A percentile compares a stretch with the other conserved stretches of the same genome.
phyloP scores from a whole-genome alignment of 2,113 vertebrate genomes.

The Turdus rufiventris region DNA sequence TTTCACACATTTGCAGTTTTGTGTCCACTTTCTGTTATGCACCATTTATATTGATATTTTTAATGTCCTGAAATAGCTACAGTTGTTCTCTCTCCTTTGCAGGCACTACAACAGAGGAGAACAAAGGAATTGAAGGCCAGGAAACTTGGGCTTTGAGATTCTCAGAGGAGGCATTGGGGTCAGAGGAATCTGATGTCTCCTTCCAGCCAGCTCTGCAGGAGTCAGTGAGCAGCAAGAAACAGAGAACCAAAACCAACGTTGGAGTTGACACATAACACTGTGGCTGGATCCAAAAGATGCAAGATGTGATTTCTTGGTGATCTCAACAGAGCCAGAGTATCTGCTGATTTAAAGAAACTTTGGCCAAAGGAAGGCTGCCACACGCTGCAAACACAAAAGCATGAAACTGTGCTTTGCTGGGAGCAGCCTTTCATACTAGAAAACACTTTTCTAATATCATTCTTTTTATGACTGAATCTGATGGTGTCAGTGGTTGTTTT shows the following conservation, averaged over 20 bases:
- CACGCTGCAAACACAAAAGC: neutral
- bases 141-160: neutral
- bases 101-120: neutral
- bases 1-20: neutral
- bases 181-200: neutral
- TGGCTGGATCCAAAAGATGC: neutral
- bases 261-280: neutral
- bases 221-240: neutral
- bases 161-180: neutral
- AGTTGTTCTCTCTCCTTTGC: neutral
- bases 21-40: neutral
- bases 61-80: neutral
- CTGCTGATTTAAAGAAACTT: neutral
- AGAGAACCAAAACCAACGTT: accelerated
- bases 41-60: neutral
- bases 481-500: neutral
- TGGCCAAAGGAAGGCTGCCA: neutral
- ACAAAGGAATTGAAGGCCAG: neutral
- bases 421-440: neutral
- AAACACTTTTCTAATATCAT: neutral
- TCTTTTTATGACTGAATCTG: neutral
- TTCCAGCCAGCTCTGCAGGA: neutral
- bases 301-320: neutral
- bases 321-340: neutral
- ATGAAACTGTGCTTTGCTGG: neutral